Evolutionary conservation across 2,113 vertebrate species (phyloP).

Genomic region (Phalacrocorax aristotelis): DNA sequence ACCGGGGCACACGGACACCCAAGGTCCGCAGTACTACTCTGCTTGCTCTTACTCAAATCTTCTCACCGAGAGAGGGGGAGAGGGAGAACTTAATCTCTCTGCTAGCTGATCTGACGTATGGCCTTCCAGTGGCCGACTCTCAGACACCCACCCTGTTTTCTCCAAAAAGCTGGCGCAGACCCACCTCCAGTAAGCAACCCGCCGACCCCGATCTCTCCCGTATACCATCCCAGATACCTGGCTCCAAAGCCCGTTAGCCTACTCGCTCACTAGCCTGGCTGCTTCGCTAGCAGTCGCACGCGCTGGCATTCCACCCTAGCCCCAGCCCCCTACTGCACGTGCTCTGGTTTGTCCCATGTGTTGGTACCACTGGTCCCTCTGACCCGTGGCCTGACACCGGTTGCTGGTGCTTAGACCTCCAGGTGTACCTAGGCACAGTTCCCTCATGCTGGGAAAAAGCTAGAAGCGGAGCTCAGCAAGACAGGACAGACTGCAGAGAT

Average conservation of each 20-base stretch:
- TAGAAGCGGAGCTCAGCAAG: not conserved
- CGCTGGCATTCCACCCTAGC: not conserved
- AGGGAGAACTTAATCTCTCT: not conserved
- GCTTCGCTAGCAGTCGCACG: rapidly evolving
- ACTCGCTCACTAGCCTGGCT: not conserved
- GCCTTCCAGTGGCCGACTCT: not conserved
- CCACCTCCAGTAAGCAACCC: not conserved
- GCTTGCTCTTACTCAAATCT: not conserved
- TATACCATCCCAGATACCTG: not conserved
- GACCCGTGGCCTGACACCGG: not conserved
- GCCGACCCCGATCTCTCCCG: rapidly evolving
- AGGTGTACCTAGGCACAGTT: rapidly evolving
- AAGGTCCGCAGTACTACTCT: rapidly evolving
- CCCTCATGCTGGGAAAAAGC: rapidly evolving
- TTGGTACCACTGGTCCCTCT: not conserved
- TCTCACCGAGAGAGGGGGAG: too few relatives aligned
- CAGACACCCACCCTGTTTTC: not conserved
- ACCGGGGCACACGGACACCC: rapidly evolving
- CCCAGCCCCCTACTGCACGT: rapidly evolving
- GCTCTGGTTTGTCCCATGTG: not conserved
- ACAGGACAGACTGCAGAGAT: not conserved
- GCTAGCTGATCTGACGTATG: rapidly evolving
- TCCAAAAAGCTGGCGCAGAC: not conserved
- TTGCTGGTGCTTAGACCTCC: not conserved
- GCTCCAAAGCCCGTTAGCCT: not conserved